Evolutionary conservation across 2,797 vertebrate genomes (phyloP).

Genomic region (Oreochromis grahami): DNA sequence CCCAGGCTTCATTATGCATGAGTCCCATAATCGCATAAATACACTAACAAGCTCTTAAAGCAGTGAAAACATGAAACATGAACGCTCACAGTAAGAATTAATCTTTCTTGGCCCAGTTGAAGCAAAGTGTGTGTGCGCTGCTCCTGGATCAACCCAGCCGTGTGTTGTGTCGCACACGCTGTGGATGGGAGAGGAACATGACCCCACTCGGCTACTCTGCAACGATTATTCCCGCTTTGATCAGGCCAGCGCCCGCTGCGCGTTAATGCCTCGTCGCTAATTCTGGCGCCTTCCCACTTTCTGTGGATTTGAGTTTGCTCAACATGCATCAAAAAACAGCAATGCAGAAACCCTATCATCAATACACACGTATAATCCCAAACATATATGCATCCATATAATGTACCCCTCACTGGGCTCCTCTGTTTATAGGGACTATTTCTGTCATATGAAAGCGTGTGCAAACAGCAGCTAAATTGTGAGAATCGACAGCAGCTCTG

Average conservation of each 20-base stretch:
- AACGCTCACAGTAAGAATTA: slow-evolving; percentile 32
- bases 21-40: slow-evolving; percentile 50
- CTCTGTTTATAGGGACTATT: slow-evolving; percentile 17
- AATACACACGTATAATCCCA: slow-evolving; percentile 27
- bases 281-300: slow-evolving; percentile 50
- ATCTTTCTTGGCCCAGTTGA: slow-evolving; percentile 32
- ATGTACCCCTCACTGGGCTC: slow-evolving; percentile 25
- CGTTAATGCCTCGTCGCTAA: slow-evolving; percentile 56
- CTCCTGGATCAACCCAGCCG: background rate
- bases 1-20: slow-evolving; percentile 20
- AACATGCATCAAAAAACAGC: slow-evolving; percentile 16
- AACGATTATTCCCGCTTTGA: slow-evolving; percentile 61
- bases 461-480: slow-evolving; percentile 55
- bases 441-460: background rate
- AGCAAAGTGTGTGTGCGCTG: slow-evolving; percentile 4
- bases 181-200: slow-evolving; percentile 19
- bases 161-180: slow-evolving; percentile 17
- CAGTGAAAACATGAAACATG: slow-evolving; percentile 59
- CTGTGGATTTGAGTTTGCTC: slow-evolving; percentile 33
- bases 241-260: slow-evolving; percentile 45
- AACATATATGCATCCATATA: slow-evolving; percentile 15
- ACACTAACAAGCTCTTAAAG: slow-evolving; percentile 57
- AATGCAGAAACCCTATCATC: slow-evolving; percentile 23
- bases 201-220: slow-evolving; percentile 44
- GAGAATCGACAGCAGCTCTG: slow-evolving; percentile 51